Percentiles rank a stretch among this genome's conserved stretches.
Conservation (phyloP, 2,113 vertebrate genomes). For the Genyomyrus donnyi region DNA sequence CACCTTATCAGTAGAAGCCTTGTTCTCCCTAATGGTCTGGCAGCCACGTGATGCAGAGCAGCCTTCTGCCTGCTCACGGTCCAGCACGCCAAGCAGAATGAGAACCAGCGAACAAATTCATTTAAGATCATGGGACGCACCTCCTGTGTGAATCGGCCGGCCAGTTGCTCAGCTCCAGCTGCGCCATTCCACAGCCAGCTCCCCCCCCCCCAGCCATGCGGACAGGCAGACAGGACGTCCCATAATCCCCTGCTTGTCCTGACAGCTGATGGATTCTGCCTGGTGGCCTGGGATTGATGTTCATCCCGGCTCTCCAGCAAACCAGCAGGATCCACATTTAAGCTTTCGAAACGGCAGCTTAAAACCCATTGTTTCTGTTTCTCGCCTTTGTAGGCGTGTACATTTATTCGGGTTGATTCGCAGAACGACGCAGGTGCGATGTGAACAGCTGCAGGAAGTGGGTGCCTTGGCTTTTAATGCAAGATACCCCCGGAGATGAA, state of each 20-base stretch:
- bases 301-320: not conserved
- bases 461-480: not conserved
- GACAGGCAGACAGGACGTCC: not conserved
- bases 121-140: not conserved
- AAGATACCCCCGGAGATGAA: not conserved
- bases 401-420: not conserved
- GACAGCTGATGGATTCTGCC: not conserved
- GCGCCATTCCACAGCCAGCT: not conserved
- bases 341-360: not conserved
- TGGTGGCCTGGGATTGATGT: not conserved
- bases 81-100: not conserved
- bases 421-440: not conserved
- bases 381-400: not conserved
- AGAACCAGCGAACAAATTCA: not conserved
- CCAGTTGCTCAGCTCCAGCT: not conserved
- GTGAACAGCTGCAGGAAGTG: not conserved
- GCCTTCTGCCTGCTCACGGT: not conserved
- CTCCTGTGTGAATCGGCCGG: not conserved
- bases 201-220: not conserved
- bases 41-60: not conserved
- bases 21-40: not conserved
- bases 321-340: not conserved
- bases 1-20: not conserved
- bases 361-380: not conserved
- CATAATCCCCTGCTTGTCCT: not conserved